Evolutionary conservation across 2,113 vertebrate genomes (phyloP), one percentile per base, ranked within the genome.

Genomic region (Raja brachyura): DNA sequence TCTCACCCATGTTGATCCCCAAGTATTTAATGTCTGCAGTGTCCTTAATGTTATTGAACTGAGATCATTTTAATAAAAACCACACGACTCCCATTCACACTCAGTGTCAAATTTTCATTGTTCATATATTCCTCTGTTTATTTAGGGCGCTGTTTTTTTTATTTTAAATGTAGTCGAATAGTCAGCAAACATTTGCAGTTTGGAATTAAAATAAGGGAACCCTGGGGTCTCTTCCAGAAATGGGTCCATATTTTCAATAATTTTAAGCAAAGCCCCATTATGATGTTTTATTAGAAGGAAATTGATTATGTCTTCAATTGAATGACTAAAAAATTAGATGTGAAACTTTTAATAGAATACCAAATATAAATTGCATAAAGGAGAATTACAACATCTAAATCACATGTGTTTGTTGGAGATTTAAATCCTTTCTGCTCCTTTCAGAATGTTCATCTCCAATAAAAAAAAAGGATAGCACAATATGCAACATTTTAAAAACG

Each of bases 371-470:
- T 63, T 88, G 18, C 28, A 0, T 31, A 66, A 8, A 61, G 61
- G 8, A 28, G 39, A 31, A 16, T 18, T 88, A 59, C 28, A 63
- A 13, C 59, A 63, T 88, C 61, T 63, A 13, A 7, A 11, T n/a
- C 59, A 3, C 61, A n/a, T 63, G 8, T 63, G 31, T 66, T 61
- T 63, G 59, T 88, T 63, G 59, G 59, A 88, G n/a, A 66, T 18
- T 88, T 88, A 31, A 66, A 88, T 88, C 83, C 61, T 61, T 59
- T 88, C 10, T 61, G 28, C n/a, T 86, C 28, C n/a, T 28, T 86
- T 16, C 28, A 63, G 18, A 86, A 86, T 22, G 83, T 11, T 86
- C n/a, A 61, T 28, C 7, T 31, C 13, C 28, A 86, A n/a, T 16
- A 86, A 31, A 56, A n/a, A n/a, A 63, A 79, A 61, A 48, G 39